Base-by-base conservation (phyloP, 2,797 vertebrate genomes). In the Australoheros facetus region DNA sequence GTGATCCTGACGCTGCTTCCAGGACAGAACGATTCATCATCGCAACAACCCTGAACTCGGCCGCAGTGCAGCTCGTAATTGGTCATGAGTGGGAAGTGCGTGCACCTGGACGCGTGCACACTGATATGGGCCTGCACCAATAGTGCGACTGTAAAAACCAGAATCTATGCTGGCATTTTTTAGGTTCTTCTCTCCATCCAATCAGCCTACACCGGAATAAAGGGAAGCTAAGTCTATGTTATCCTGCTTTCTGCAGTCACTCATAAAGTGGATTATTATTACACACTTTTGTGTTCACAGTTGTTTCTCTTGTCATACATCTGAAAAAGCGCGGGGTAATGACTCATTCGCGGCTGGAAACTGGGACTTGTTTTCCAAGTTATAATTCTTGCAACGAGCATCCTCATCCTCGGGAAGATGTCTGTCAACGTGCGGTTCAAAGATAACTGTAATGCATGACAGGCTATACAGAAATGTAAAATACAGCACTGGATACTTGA, bases 1-100 rank as follows among this genome's bases (percentile, higher is more conserved):
- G 54, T 62, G 83, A 91, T 87, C 87, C 84, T 77, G 80, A 88
- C 79, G 86, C 78, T 1, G 73, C 56, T 77, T 81, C 81, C 58
- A 1, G 87, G 84, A 89, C 83, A 28, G 59, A 77, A 69, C 78
- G 26, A 87, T 89, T 89, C 70, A 77, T 90, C 89, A 89, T 48
- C 51, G n/a, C 79, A 78, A 85, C 42, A 51, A 88, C 73, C 82
- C 48, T 1, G 56, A 80, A n/a, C 57, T 86, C 86, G 66, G 55
- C 73, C 66, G 72, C 30, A 73, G 71, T 75, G 82, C 85, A 77
- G 56, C 56, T 57, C 17, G 30, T 86, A 80, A 88, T 58, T 86
- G 86, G 70, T 82, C 73, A 72, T 83, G 14, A 75, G 53, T 48
- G 72, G 59, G 13, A 9, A 16, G 13, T 0, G 4, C 32, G 71